Evolutionary conservation across 2,888 invertebrate species (phyloP), one percentile per base, ranked within the genome.

Genomic region (Philereme transversata): DNA sequence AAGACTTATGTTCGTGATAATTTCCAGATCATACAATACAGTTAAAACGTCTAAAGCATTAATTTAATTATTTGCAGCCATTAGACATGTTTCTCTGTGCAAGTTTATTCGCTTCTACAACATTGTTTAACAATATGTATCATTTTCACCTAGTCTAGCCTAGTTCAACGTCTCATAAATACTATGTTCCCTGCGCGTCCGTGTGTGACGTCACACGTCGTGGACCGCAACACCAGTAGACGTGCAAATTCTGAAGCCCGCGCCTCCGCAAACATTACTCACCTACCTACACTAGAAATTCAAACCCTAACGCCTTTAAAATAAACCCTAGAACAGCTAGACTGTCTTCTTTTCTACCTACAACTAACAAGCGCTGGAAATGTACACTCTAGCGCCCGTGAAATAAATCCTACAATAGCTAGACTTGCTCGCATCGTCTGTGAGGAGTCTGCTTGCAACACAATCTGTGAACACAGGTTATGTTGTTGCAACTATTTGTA

Each of bases 221-320:
- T 63, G 52, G 64, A 70, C 72, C 71, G 64, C 70, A 67, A 71
- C 68, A 69, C 71, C 58, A 66, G 57, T 71, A 77, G 72, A 76
- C 75, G 78, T 72, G 79, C 72, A 74, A 79, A 75, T 74, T 71
- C 72, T 69, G 72, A 64, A 69, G 71, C 71, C 55, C 74, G 69
- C 72, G 68, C 73, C 76, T 76, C 79, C 77, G 72, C 79, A 80
- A 82, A 82, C 81, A 83, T 81, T 74, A 73, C 71, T 81, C 71
- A 77, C 65, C 55, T 65, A 71, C 60, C 41, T 44, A 47, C 51
- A 48, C 40, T 45, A 8, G 35, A 44, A 67, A 51, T 51, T 51
- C 43, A 34, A 38, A 52, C 65, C 53, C 54, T 67, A 57, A 33
- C 11, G 0, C 5, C 36, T n/a, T 41, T 7, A 35, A 34, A 36